Evolutionary conservation across 2,888 invertebrate genomes (phyloP).

Genomic region (Melipona beecheii): DNA sequence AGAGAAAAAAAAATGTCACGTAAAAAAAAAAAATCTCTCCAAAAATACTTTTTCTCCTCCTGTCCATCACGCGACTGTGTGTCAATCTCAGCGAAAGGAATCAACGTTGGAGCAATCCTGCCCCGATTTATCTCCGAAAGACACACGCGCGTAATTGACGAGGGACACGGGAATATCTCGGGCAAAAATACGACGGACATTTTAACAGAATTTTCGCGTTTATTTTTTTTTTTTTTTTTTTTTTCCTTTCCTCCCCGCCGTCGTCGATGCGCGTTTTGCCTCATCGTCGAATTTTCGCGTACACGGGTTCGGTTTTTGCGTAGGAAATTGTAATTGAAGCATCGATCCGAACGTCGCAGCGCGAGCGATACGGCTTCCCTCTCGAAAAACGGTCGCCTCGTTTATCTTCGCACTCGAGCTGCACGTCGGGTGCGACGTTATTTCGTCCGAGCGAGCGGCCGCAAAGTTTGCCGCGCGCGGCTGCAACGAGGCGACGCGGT

Average conservation of each 20-base stretch:
- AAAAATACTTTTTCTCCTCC: background rate
- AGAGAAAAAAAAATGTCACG: too few relatives aligned
- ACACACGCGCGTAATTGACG: background rate
- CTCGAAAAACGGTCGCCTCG: constrained; percentile 24
- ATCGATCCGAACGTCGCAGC: constrained; percentile 35
- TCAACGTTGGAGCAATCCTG: background rate
- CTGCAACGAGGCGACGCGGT: constrained; percentile 34
- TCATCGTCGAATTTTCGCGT: constrained; percentile 5
- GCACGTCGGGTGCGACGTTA: constrained; percentile 18
- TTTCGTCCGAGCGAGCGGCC: constrained; percentile 28
- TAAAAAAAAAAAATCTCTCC: background rate
- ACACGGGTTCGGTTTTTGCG: constrained; percentile 30
- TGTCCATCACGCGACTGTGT: background rate
- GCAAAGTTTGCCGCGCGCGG: constrained; percentile 31
- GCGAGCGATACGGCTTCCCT: background rate
- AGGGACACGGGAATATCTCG: background rate
- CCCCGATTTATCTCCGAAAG: background rate
- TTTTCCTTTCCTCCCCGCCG: background rate
- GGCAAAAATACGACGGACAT: background rate
- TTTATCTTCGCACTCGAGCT: constrained; percentile 23
- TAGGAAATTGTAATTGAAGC: constrained; percentile 46
- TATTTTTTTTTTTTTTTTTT: background rate
- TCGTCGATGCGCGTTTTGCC: background rate
- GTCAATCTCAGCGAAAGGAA: background rate
- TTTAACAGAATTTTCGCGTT: background rate